These are phyloP conservation scores for Gymnoscelis rufifasciata DNA, from an alignment of 2,888 invertebrate genomes.

Conservation along the genomic window DNA sequence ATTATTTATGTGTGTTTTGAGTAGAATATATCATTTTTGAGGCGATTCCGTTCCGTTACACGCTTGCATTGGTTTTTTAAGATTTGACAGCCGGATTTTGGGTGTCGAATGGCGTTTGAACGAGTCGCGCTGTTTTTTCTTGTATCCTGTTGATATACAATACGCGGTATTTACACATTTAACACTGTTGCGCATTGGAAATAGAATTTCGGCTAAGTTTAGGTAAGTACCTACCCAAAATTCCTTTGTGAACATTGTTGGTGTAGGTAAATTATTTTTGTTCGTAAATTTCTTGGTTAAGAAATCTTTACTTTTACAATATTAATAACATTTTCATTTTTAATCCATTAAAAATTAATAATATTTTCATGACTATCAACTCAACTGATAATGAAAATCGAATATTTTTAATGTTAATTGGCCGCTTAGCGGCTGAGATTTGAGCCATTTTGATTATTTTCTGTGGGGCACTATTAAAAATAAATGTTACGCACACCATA, in stretches of 20 bases:
- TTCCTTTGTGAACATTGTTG: not conserved
- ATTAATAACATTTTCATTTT: too few species aligned
- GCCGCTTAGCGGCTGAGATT: too few species aligned
- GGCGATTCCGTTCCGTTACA: conserved; percentile 63
- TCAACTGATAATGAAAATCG: too few species aligned
- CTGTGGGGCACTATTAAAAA: too few species aligned
- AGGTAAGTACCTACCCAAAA: not conserved
- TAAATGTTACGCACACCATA: too few species aligned
- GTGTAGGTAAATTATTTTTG: not conserved
- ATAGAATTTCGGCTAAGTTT: not conserved
- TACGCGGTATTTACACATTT: conserved; percentile 12
- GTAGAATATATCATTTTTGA: conserved; percentile 69
- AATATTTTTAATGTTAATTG: too few species aligned
- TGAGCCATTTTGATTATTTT: too few species aligned
- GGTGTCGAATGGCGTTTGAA: conserved; percentile 55
- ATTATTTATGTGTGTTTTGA: conserved; percentile 42
- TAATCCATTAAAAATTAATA: too few species aligned
- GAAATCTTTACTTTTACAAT: too few species aligned
- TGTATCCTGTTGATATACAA: conserved; percentile 40
- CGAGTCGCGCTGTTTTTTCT: conserved; percentile 46
- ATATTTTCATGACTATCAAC: too few species aligned
- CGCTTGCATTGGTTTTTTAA: conserved; percentile 51
- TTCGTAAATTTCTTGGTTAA: too few species aligned
- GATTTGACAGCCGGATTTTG: conserved; percentile 65
- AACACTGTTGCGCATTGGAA: conserved; percentile 4